Percentiles rank a stretch among this genome's conserved stretches.
Conservation (phyloP, 2,113 vertebrate species). For the Eupsittula cactorum region DNA sequence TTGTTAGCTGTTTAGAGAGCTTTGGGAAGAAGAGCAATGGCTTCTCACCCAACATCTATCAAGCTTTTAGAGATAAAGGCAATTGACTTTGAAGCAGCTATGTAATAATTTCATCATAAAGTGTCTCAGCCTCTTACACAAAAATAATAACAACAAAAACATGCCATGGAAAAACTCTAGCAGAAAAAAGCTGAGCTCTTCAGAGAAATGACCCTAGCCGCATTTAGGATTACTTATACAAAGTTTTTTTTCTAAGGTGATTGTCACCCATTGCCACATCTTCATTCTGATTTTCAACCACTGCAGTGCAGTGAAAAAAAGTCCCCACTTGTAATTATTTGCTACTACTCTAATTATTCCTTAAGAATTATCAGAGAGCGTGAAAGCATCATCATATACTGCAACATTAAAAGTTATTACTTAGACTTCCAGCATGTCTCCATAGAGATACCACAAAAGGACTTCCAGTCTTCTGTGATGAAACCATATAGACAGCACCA, state of each 20-base stretch:
- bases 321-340: background rate
- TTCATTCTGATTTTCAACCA: background rate
- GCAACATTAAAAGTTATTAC: accelerated
- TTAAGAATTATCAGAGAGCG: background rate
- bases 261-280: background rate
- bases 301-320: background rate
- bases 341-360: background rate
- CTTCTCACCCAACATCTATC: background rate
- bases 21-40: background rate
- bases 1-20: background rate
- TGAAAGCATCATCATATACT: background rate
- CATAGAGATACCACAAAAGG: background rate
- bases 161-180: background rate
- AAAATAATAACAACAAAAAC: background rate
- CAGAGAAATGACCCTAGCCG: background rate
- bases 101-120: background rate
- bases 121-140: background rate
- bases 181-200: background rate
- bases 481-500: accelerated
- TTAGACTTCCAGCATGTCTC: background rate
- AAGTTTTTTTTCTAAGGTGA: background rate
- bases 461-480: background rate
- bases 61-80: background rate
- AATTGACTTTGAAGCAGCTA: background rate
- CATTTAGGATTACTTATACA: background rate